Evolutionary conservation across 2,113 vertebrate genomes (phyloP), one percentile per base, ranked within the genome.

Genomic region (Rhinolophus sinicus): DNA sequence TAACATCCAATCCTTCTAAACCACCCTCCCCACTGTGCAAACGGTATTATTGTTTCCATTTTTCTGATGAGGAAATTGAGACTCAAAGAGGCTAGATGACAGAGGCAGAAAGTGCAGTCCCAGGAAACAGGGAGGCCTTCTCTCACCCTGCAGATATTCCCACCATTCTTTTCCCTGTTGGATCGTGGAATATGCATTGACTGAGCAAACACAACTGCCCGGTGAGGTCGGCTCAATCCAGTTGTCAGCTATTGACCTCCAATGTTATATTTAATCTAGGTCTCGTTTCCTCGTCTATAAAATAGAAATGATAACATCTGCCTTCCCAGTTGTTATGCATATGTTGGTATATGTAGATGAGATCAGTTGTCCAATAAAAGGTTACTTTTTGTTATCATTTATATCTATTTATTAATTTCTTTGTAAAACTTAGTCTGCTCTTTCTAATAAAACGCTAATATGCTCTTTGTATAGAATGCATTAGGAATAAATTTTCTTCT

Each of bases 401-500:
- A 4, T 58, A 30, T 85, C 7, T 62, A 35, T 58, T 82, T 69
- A 60, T 65, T 83, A 28, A 80, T 54, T 58, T 65, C 56, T 77
- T 86, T 54, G 21, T 52, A 50, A 58, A 76, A 70, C 6, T 75
- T n/a, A 90, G 12, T 26, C 58, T 80, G 14, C 11, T 81, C 9
- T 92, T 92, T 94, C 81, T 92, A 78, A 91, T 76, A 30, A 91
- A 93, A 86, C 5, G 75, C 6, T 60, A 76, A 91, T 52, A 84
- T 82, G 88, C 58, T 91, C 47, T 96, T 85, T 93, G 77, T 87
- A 96, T 7, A 95, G 88, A 97, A 95, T 91, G n/a, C 26, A 86
- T 93, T 97, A 83, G 60, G 89, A 35, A 64, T 98, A 98, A 97
- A 44, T 83, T 98, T 97, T 97, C 95, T 88, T 86, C 76, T 60